A percentile compares a stretch with the other conserved stretches of the same genome.
Conservation (phyloP, 2,113 vertebrate species). For the Laticauda laticaudata region DNA sequence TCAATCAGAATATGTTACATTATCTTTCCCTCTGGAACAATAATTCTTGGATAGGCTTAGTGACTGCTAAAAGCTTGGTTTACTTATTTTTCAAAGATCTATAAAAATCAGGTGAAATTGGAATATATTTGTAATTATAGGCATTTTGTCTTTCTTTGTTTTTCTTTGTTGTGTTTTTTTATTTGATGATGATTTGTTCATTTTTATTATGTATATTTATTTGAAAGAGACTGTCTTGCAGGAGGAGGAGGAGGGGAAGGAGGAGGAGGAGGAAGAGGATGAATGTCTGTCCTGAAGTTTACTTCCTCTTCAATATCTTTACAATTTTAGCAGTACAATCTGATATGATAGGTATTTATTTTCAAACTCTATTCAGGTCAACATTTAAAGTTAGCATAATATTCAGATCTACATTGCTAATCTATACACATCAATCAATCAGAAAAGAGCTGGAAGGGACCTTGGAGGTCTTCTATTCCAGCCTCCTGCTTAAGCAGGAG, state of each 20-base stretch:
- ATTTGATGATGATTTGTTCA: not conserved
- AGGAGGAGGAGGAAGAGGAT: not conserved
- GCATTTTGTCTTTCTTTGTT: not conserved
- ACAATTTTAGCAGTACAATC: not conserved
- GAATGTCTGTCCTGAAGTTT: not conserved
- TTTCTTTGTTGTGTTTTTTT: not conserved
- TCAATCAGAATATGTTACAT: not conserved
- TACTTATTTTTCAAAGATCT: not conserved
- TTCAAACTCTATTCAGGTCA: not conserved
- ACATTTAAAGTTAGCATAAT: not conserved
- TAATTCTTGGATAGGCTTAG: not conserved
- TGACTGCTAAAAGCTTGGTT: not conserved
- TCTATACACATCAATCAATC: not conserved
- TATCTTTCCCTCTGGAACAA: not conserved
- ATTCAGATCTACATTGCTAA: not conserved
- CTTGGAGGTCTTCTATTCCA: too few species aligned
- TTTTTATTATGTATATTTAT: not conserved
- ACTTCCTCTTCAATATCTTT: not conserved
- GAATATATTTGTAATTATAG: not conserved
- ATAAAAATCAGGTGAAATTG: not conserved
- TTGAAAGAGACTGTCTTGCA: not conserved
- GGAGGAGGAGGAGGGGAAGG: not conserved
- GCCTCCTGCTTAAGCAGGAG: too few species aligned
- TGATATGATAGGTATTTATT: not conserved
- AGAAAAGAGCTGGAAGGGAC: too few species aligned